phyloP scores from a whole-genome alignment of 2,797 vertebrate genomes.

The Anabacerthia variegaticeps region DNA sequence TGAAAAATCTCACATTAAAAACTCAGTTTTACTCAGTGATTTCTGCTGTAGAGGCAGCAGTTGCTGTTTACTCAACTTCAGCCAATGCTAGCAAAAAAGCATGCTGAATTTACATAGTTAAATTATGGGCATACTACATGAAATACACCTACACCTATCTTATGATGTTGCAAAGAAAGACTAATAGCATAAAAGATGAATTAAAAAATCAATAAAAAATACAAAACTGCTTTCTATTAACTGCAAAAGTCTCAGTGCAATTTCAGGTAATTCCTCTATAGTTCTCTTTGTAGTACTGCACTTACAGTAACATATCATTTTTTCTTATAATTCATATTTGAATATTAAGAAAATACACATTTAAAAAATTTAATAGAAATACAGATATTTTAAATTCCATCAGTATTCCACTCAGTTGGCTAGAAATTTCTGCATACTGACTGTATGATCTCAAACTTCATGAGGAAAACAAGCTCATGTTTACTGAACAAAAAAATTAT shows the following conservation, averaged over 20 bases:
- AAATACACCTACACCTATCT: not conserved
- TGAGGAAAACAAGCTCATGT: accelerated
- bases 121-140: not conserved
- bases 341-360: not conserved
- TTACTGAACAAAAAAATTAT: not conserved
- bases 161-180: not conserved
- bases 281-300: not conserved
- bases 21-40: not conserved
- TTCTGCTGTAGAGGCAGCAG: not conserved
- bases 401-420: not conserved
- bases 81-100: not conserved
- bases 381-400: not conserved
- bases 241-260: not conserved
- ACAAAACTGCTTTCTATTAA: not conserved
- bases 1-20: not conserved
- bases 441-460: not conserved
- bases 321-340: not conserved
- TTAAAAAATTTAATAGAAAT: not conserved
- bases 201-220: not conserved
- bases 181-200: not conserved
- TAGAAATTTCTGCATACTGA: not conserved
- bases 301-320: accelerated
- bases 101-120: not conserved
- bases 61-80: not conserved
- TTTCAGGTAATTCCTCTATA: not conserved